Base-by-base conservation (phyloP, 2,797 vertebrate genomes). In the Hemibagrus guttatus region DNA sequence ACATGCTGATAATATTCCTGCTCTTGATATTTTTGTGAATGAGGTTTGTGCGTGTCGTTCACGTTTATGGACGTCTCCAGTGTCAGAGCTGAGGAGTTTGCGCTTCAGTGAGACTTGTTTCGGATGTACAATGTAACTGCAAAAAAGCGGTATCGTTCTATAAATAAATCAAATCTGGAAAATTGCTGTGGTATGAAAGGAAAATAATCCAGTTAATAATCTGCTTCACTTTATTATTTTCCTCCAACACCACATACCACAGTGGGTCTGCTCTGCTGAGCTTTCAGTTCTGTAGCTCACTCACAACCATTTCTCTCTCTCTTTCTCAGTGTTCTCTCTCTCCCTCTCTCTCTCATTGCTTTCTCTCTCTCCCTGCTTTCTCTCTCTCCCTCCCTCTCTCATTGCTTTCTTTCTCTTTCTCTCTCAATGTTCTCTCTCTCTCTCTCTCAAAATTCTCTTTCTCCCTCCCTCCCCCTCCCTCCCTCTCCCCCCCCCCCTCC, bases 221-320 rank as follows among this genome's bases (percentile, higher is more conserved):
- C 58, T 21, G 7, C 7, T 66, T 6, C 28, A 6, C 66, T 42
- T 46, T 9, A 16, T 74, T n/a, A n/a, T n/a, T 74, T 74, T 16
- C 72, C 71, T 16, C 6, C 2, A 28, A 52, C 39, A 26, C 69
- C 1, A 8, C 9, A 46, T 42, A 21, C 39, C 21, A 1, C 11
- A 3, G 17, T 39, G 68, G 39, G 66, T 58, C 39, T 74, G 23
- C 92, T 90, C 23, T 86, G 87, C 91, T 89, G 89, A 93, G 83
- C 46, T 81, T 90, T 91, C 79, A 89, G 79, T 66, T 84, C 90
- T 86, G 84, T 89, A 89, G 16, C n/a, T 19, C 1, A 31, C 58
- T 87, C 85, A 84, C 85, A 59, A n/a, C n/a, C n/a, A n/a, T n/a
- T 39, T 39, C 35, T 39, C 87, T 39, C 84, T 86, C 14, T 90